phyloP scores from a whole-genome alignment of 1,140 invertebrate species.

The Pygmarrhopalites habei region DNA sequence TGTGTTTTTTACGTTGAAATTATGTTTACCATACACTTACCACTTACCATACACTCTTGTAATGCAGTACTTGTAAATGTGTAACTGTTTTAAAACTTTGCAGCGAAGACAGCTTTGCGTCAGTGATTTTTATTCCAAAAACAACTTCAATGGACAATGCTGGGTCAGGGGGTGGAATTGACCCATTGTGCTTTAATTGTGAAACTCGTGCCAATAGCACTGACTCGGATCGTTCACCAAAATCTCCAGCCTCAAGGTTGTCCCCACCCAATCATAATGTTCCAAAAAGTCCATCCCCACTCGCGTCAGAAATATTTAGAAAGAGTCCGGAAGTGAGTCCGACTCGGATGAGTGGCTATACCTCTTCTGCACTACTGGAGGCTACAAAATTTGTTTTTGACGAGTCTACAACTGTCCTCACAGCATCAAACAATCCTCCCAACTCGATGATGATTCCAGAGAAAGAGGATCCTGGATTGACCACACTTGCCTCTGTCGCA shows the following conservation, averaged over 20 bases:
- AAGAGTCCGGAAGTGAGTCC: conserved; percentile 35
- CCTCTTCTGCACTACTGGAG: background rate
- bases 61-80: too few species aligned
- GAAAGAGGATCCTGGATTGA: too few species aligned
- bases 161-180: conserved; percentile 1
- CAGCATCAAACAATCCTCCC: background rate
- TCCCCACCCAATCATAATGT: conserved; percentile 35
- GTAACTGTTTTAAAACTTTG: too few species aligned
- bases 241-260: conserved; percentile 32
- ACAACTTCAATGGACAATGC: conserved; percentile 1
- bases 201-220: conserved; percentile 37
- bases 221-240: conserved; percentile 37
- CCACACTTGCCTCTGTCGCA: background rate
- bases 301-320: conserved; percentile 26
- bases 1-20: too few species aligned
- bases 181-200: conserved; percentile 19
- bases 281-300: conserved; percentile 35
- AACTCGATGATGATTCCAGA: background rate
- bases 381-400: conserved; percentile 35
- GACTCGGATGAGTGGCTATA: conserved; percentile 7
- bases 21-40: too few species aligned
- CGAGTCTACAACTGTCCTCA: conserved; percentile 16
- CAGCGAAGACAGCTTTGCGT: conserved; percentile 82
- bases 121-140: conserved; percentile 79
- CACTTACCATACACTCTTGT: too few species aligned